These are phyloP conservation scores for Semaprochilodus insignis DNA, from an alignment of 2,797 vertebrate species.

Conservation along the genomic window DNA sequence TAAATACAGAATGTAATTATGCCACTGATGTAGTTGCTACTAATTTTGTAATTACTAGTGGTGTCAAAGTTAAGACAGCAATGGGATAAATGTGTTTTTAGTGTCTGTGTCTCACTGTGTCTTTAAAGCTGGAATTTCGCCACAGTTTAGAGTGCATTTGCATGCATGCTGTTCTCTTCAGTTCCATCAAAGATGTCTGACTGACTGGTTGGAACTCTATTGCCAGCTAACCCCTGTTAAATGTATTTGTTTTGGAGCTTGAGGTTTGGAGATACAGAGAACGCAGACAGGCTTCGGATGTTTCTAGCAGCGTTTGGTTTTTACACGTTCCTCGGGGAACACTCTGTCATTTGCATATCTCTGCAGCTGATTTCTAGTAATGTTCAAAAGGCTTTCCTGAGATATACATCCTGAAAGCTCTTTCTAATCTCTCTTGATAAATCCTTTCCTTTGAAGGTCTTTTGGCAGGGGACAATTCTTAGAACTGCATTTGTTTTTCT, in stretches of 20 bases:
- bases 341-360: not conserved
- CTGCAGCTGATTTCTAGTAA: not conserved
- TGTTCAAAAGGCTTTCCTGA: conserved; percentile 9
- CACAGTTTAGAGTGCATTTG: not conserved
- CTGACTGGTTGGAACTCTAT: conserved; percentile 3
- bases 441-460: not conserved
- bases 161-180: not conserved
- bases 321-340: not conserved
- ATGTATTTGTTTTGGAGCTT: conserved; percentile 17
- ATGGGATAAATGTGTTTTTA: too few species aligned
- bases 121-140: conserved; percentile 25
- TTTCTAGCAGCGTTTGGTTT: conserved; percentile 22
- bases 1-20: too few species aligned
- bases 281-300: conserved; percentile 6
- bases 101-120: not conserved
- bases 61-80: too few species aligned
- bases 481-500: too few species aligned
- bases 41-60: too few species aligned
- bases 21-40: too few species aligned
- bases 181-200: conserved; percentile 33
- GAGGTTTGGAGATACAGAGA: conserved; percentile 11
- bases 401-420: not conserved
- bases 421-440: not conserved
- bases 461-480: not conserved
- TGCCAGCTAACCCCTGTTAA: conserved; percentile 35